Evolutionary conservation across 2,888 invertebrate genomes (phyloP).

Genomic region (Malacosoma neustria): DNA sequence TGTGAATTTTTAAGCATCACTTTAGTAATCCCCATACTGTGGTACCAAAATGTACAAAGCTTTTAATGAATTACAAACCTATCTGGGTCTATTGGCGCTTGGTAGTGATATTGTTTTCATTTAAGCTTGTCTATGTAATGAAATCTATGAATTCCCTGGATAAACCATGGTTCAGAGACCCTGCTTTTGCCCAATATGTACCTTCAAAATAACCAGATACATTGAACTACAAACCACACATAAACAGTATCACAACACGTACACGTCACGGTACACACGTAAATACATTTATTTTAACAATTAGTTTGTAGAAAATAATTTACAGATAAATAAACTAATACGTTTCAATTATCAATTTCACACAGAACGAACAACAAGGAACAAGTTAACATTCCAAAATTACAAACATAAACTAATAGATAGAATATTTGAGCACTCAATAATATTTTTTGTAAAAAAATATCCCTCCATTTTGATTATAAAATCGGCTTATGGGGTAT

Average conservation of each 20-base stretch:
- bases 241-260: slow-evolving; percentile 67
- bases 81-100: too few relatives aligned
- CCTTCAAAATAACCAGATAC: slow-evolving; percentile 44
- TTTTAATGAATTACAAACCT: too few relatives aligned
- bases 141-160: too few relatives aligned
- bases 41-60: too few relatives aligned
- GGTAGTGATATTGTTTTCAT: too few relatives aligned
- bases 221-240: slow-evolving; percentile 48
- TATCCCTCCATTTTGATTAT: slow-evolving; percentile 45
- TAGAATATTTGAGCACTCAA: slow-evolving; percentile 67
- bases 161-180: slow-evolving; percentile 66
- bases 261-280: slow-evolving; percentile 55
- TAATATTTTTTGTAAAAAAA: slow-evolving; percentile 65
- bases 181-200: slow-evolving; percentile 51
- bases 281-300: slow-evolving; percentile 32
- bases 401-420: slow-evolving; percentile 64
- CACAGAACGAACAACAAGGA: slow-evolving; percentile 53
- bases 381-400: slow-evolving; percentile 62
- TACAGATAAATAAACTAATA: slow-evolving; percentile 45
- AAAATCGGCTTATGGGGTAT: slow-evolving; percentile 33
- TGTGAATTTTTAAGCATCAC: too few relatives aligned
- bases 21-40: too few relatives aligned
- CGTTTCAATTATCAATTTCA: slow-evolving; percentile 46
- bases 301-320: slow-evolving; percentile 28
- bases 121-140: too few relatives aligned